Percentiles rank a stretch among this genome's conserved stretches.
Conservation (phyloP, 2,113 vertebrate species). For the Colius striatus region DNA sequence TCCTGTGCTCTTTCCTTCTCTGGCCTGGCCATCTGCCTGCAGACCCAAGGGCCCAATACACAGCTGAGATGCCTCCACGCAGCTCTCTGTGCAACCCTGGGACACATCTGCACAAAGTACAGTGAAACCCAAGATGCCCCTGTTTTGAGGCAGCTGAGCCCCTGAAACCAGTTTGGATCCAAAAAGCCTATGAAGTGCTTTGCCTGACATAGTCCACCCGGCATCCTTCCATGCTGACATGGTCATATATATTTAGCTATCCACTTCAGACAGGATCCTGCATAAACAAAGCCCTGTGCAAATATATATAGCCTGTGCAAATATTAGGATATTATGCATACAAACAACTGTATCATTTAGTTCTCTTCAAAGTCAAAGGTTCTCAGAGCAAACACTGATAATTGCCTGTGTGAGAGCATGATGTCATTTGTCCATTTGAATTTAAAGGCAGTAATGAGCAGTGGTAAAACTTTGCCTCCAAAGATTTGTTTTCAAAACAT, state of each 20-base stretch:
- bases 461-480: not conserved
- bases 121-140: not conserved
- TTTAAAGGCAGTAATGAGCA: not conserved
- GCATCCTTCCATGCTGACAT: not conserved
- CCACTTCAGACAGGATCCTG: constrained; percentile 9
- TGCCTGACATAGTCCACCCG: not conserved
- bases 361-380: constrained; percentile 9
- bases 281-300: not conserved
- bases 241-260: not conserved
- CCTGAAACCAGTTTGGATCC: not conserved
- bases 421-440: not conserved
- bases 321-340: not conserved
- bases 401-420: not conserved
- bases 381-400: not conserved
- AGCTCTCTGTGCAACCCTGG: not conserved
- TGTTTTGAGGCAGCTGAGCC: not conserved
- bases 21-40: not conserved
- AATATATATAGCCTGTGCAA: constrained; percentile 19
- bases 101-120: not conserved
- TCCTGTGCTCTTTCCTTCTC: rapidly evolving
- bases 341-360: not conserved
- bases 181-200: not conserved
- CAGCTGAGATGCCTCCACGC: not conserved
- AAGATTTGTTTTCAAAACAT: not conserved
- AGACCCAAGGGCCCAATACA: rapidly evolving